Conservation (phyloP, 2,797 vertebrate species). For the Phrynocephalus forsythii region DNA sequence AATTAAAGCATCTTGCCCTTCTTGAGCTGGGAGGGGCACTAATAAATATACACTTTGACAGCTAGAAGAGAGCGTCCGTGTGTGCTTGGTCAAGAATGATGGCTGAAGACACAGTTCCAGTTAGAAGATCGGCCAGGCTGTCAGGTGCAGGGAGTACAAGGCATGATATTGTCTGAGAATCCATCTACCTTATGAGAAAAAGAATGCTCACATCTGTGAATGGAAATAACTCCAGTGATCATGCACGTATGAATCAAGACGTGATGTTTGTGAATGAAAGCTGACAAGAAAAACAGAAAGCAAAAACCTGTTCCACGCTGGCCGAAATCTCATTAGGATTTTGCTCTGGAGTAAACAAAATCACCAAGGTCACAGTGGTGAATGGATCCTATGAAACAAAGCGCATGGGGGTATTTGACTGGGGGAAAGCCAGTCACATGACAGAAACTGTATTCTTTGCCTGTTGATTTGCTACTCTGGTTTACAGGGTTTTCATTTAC, state of each 20-base stretch:
- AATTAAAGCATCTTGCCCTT: slow-evolving; percentile 35
- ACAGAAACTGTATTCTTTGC: too few species aligned
- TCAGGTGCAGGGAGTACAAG: not conserved
- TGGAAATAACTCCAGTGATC: not conserved
- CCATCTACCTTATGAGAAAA: not conserved
- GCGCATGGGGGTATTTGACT: too few species aligned
- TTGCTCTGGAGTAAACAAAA: too few species aligned
- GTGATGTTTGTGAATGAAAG: not conserved
- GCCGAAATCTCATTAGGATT: too few species aligned
- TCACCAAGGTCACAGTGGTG: too few species aligned
- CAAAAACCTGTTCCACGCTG: not conserved
- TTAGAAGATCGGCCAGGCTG: not conserved
- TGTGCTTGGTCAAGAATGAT: not conserved
- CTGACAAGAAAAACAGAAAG: not conserved
- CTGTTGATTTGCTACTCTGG: too few species aligned
- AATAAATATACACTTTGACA: not conserved
- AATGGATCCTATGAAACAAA: too few species aligned
- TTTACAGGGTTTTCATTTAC: too few species aligned
- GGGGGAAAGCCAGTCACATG: too few species aligned
- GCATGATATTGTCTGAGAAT: not conserved
- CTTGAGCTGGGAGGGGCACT: not conserved
- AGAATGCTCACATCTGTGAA: not conserved
- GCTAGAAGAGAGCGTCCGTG: not conserved
- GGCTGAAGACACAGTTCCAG: slow-evolving; percentile 6
- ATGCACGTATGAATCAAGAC: too few species aligned